Evolutionary conservation across 1,140 invertebrate species (phyloP).

Genomic region (Vollenhovia emeryi): DNA sequence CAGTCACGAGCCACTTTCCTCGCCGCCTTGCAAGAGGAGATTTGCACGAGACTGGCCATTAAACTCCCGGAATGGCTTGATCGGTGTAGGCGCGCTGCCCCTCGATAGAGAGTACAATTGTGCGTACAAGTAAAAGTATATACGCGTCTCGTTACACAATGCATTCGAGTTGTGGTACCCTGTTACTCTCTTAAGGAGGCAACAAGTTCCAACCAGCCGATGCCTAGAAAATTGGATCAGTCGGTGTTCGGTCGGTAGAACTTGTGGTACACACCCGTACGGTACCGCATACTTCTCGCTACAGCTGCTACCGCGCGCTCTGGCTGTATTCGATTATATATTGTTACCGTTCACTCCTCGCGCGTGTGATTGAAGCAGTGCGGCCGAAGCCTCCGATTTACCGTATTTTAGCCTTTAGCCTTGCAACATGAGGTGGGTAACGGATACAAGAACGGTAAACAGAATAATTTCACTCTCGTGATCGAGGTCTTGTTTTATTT

Average conservation of each 20-base stretch:
- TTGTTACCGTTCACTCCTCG: not conserved
- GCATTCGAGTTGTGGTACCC: slow-evolving; percentile 26
- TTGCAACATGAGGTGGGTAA: slow-evolving; percentile 21
- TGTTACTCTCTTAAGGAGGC: slow-evolving; percentile 51
- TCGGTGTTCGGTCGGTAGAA: slow-evolving; percentile 48
- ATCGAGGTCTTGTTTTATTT: not conserved
- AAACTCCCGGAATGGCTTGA: not conserved
- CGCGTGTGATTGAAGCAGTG: not conserved
- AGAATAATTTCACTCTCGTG: too few relatives aligned
- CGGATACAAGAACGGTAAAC: not conserved
- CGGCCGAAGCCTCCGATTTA: not conserved
- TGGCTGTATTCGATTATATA: not conserved
- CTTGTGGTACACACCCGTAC: slow-evolving; percentile 51
- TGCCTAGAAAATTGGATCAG: slow-evolving; percentile 67
- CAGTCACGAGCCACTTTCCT: slow-evolving; percentile 8
- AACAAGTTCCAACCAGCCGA: slow-evolving; percentile 39
- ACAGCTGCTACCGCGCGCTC: not conserved
- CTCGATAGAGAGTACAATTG: not conserved
- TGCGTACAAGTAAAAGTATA: slow-evolving; percentile 48
- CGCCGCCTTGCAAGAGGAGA: not conserved
- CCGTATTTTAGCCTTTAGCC: not conserved
- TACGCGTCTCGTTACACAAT: slow-evolving; percentile 52
- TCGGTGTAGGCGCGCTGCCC: not conserved
- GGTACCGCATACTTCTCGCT: not conserved
- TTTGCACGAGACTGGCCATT: not conserved